Evolutionary conservation across 2,113 vertebrate species (phyloP).

Genomic region (Cebidichthys violaceus): DNA sequence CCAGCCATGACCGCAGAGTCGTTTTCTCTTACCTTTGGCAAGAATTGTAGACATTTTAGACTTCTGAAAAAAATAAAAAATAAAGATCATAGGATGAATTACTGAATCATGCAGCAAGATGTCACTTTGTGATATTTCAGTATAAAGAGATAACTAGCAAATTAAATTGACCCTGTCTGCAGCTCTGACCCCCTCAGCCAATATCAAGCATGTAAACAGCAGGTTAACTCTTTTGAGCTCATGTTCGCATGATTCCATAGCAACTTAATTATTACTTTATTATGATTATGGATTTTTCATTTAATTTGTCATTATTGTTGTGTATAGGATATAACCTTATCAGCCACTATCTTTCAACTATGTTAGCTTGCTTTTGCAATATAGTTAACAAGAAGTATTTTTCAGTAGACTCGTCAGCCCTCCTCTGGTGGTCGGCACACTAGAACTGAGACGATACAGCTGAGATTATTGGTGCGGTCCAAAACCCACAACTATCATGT

Average conservation of each 20-base stretch:
- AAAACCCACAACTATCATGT: background rate
- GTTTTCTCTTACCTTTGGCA: conserved; percentile 86
- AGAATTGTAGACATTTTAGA: conserved; percentile 82
- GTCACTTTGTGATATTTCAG: background rate
- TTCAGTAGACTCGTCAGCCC: background rate
- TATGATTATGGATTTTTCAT: background rate
- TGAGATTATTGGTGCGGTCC: background rate
- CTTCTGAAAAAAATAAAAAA: conserved; percentile 82
- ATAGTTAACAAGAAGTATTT: background rate
- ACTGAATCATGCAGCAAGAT: background rate
- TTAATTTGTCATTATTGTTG: background rate
- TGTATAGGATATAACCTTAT: background rate
- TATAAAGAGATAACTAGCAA: background rate
- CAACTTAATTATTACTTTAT: background rate
- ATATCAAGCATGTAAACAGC: background rate
- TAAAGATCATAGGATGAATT: conserved; percentile 7
- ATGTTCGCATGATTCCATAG: background rate
- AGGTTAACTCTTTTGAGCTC: background rate
- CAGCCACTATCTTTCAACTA: background rate
- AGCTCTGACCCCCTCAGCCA: background rate
- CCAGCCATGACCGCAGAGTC: background rate
- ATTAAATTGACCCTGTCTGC: background rate
- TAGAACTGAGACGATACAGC: background rate
- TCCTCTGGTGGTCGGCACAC: background rate
- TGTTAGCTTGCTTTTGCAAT: background rate